phyloP scores from a whole-genome alignment of 2,113 vertebrate genomes.

The Gopherus evgoodei region DNA sequence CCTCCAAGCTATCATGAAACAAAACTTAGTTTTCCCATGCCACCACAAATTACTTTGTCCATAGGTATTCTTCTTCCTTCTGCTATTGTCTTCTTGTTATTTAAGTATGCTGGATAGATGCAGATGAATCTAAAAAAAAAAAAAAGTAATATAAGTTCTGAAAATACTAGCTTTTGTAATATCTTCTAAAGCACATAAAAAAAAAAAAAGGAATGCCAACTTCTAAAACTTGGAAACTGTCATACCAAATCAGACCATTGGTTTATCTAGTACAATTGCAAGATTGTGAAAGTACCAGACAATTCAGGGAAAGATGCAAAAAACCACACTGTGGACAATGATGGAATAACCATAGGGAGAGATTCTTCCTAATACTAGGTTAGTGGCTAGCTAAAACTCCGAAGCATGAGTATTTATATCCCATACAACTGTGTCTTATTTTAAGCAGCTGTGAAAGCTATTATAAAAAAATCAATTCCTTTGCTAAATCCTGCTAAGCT shows the following conservation, averaged over 20 bases:
- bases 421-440: background rate
- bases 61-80: conserved; percentile 93
- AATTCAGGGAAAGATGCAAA: background rate
- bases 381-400: background rate
- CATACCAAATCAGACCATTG: background rate
- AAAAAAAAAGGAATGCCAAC: background rate
- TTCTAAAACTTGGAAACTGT: background rate
- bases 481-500: background rate
- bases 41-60: conserved; percentile 85
- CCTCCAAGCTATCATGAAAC: background rate
- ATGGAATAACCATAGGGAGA: background rate
- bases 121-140: conserved; percentile 88
- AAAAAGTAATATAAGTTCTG: background rate
- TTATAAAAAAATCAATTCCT: background rate
- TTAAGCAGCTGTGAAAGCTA: background rate
- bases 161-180: background rate
- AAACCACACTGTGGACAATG: background rate
- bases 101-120: conserved; percentile 95
- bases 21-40: background rate
- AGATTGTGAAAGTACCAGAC: background rate
- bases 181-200: background rate
- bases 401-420: background rate
- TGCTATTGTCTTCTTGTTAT: conserved; percentile 97
- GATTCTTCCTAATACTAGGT: background rate
- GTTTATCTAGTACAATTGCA: background rate